Conservation (phyloP, 2,888 invertebrate species). For the Drosophila mimetica region DNA sequence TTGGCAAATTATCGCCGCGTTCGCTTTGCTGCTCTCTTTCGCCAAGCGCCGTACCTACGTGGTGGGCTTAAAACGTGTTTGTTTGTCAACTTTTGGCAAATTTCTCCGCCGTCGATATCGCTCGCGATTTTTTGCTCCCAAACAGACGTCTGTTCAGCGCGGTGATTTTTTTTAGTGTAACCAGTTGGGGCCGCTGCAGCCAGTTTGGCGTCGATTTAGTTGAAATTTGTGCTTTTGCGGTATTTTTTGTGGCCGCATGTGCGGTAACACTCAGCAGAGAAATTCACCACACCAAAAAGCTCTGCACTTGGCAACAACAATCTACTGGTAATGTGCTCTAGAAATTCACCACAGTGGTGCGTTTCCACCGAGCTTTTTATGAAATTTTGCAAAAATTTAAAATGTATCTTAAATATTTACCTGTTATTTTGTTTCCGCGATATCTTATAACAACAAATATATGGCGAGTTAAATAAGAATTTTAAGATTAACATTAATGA, state of each 20-base stretch:
- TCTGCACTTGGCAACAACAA: too few species aligned
- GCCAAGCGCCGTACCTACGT: conserved; percentile 13
- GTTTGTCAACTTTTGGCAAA: conserved; percentile 49
- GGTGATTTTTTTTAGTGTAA: conserved; percentile 23
- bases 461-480: too few species aligned
- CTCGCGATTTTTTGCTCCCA: conserved; percentile 31
- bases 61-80: conserved; percentile 43
- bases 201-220: neutral
- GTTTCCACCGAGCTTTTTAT: neutral
- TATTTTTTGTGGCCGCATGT: neutral
- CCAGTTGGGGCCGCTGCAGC: neutral
- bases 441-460: too few species aligned
- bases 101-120: conserved; percentile 46
- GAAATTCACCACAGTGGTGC: neutral
- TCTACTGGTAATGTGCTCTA: too few species aligned
- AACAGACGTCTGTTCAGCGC: conserved; percentile 59
- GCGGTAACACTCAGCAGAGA: neutral
- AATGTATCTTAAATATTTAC: neutral
- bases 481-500: too few species aligned
- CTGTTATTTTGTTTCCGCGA: neutral
- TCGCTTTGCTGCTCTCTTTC: conserved; percentile 27
- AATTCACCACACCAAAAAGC: too few species aligned
- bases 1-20: conserved; percentile 53
- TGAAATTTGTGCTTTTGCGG: neutral
- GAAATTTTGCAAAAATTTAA: neutral